Conservation (phyloP, 2,113 vertebrate genomes). For the Chloropsis cyanopogon region DNA sequence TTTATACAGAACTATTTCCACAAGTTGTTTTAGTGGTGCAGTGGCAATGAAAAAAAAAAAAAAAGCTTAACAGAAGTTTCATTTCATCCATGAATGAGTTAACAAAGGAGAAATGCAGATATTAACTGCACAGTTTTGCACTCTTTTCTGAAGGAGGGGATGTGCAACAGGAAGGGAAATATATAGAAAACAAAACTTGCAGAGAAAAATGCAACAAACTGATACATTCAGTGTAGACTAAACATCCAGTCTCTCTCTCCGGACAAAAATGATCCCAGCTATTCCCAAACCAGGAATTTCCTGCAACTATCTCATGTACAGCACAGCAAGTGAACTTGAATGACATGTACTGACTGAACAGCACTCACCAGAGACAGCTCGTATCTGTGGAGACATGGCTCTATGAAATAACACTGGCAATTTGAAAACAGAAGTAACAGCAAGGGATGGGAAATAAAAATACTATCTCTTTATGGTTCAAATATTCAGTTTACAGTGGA, state of each 20-base stretch:
- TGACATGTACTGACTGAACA: background rate
- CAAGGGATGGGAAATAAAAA: background rate
- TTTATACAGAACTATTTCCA: background rate
- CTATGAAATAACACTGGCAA: background rate
- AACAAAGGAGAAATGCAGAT: background rate
- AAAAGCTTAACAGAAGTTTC: background rate
- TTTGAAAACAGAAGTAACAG: background rate
- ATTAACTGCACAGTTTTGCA: background rate
- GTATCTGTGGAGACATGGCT: rapidly evolving
- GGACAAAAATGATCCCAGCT: background rate
- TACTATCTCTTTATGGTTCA: background rate
- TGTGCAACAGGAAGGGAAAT: background rate
- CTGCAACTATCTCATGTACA: background rate
- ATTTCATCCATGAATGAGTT: background rate
- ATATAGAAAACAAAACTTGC: background rate
- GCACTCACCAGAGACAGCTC: background rate
- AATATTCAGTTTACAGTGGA: background rate
- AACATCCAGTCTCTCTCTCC: background rate
- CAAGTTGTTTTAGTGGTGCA: background rate
- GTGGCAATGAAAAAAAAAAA: background rate
- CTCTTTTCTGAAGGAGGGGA: background rate
- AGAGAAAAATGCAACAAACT: background rate
- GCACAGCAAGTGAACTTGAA: background rate
- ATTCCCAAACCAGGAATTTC: background rate
- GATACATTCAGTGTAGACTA: background rate